Percentiles rank a stretch among this genome's conserved stretches.
phyloP scores from a whole-genome alignment of 2,113 vertebrate species.

The Amblyopsis rosae region DNA sequence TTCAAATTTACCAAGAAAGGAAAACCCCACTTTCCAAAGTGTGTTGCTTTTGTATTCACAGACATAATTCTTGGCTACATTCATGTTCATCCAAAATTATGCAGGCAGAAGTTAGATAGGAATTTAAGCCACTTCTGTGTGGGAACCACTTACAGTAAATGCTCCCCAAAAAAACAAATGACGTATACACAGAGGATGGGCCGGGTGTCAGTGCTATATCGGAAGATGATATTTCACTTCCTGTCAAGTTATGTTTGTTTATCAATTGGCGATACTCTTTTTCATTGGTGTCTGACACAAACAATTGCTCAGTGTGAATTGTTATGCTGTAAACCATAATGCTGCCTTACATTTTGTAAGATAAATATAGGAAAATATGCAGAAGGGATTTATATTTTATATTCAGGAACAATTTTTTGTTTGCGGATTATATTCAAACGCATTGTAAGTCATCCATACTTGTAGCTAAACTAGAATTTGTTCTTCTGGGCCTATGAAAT shows the following conservation, averaged over 20 bases:
- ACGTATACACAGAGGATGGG: conserved; percentile 8
- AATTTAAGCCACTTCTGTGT: conserved; percentile 52
- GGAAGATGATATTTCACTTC: background rate
- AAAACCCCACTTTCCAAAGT: conserved; percentile 46
- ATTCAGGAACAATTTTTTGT: too few species aligned
- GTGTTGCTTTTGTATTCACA: conserved; percentile 44
- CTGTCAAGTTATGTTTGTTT: too few species aligned
- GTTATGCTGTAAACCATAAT: background rate
- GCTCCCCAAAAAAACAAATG: conserved; percentile 23
- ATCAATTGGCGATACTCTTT: background rate
- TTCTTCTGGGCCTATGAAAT: too few species aligned
- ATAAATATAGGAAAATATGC: too few species aligned
- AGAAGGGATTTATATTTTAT: too few species aligned
- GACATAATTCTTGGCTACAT: conserved; percentile 54
- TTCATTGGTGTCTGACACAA: background rate
- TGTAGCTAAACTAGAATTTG: too few species aligned
- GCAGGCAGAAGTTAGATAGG: conserved; percentile 60
- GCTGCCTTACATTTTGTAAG: too few species aligned
- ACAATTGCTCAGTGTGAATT: background rate
- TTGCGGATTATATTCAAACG: too few species aligned
- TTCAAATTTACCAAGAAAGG: conserved; percentile 49
- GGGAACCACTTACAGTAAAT: conserved; percentile 30
- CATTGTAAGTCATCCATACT: too few species aligned
- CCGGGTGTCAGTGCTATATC: background rate
- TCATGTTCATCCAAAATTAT: conserved; percentile 37